A percentile compares a stretch with the other conserved stretches of the same genome.
Evolutionary conservation across 2,797 vertebrate genomes (phyloP).

Genomic region (Dryobates pubescens): DNA sequence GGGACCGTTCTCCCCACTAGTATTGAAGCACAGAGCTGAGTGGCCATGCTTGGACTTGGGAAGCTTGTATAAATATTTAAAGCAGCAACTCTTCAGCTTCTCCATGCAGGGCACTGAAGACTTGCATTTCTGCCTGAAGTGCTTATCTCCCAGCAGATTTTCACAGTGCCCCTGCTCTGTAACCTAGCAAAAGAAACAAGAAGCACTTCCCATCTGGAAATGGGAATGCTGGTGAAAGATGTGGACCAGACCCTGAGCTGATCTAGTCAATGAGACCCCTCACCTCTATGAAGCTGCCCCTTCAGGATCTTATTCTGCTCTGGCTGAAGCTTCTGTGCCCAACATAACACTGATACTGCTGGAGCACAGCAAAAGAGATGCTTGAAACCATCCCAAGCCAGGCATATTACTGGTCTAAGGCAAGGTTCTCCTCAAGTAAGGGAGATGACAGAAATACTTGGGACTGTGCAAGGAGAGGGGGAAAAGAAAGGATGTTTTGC

Average conservation of each 20-base stretch:
- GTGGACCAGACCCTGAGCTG: not conserved
- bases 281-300: not conserved
- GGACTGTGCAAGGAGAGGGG: not conserved
- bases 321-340: not conserved
- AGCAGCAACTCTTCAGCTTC: not conserved
- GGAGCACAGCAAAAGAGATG: not conserved
- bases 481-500: not conserved
- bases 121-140: not conserved
- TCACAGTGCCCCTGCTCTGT: not conserved
- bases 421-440: not conserved
- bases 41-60: not conserved
- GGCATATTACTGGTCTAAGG: not conserved
- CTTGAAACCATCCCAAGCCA: not conserved
- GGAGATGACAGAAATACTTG: not conserved
- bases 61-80: not conserved
- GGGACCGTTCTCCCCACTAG: accelerated
- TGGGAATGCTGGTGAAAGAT: not conserved
- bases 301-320: not conserved
- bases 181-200: not conserved
- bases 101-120: not conserved
- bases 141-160: not conserved
- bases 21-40: not conserved
- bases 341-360: not conserved
- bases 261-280: not conserved
- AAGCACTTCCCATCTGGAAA: not conserved